Evolutionary conservation across 2,888 invertebrate genomes (phyloP).

Genomic region (Adelphocoris suturalis): DNA sequence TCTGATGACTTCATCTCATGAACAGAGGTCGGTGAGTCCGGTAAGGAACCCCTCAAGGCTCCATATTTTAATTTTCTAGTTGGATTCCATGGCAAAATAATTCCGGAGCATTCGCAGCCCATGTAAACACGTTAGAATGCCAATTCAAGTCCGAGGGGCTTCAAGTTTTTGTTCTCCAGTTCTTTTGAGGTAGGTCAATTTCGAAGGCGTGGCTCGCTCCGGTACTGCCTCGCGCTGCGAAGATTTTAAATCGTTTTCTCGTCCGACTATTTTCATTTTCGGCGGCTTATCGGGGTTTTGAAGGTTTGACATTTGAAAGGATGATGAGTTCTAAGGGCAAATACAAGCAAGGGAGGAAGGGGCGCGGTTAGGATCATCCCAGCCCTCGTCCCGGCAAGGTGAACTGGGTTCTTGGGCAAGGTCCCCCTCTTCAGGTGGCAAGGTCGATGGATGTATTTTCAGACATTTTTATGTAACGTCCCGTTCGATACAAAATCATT

Average conservation of each 20-base stretch:
- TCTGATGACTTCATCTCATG: too few species aligned
- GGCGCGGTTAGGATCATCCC: constrained; percentile 47
- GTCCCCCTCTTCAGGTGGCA: constrained; percentile 26
- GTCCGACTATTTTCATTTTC: constrained; percentile 24
- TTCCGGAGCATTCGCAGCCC: not conserved
- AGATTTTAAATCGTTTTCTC: constrained; percentile 18
- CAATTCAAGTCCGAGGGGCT: not conserved
- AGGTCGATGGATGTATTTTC: constrained; percentile 18
- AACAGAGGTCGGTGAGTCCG: too few species aligned
- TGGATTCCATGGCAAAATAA: not conserved
- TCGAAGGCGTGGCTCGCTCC: not conserved
- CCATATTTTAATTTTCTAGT: not conserved
- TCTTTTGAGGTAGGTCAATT: constrained; percentile 49
- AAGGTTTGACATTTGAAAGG: constrained; percentile 46
- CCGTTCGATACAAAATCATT: too few species aligned
- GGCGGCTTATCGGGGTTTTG: not conserved
- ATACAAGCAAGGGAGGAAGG: constrained; percentile 15
- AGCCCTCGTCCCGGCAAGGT: constrained; percentile 30
- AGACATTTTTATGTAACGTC: constrained; percentile 49
- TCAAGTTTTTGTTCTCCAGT: constrained; percentile 9
- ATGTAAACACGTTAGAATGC: not conserved
- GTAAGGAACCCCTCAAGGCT: not conserved
- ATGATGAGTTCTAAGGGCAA: constrained; percentile 51
- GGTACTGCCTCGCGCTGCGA: not conserved
- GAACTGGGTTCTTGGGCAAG: constrained; percentile 37